Evolutionary conservation across 2,797 vertebrate species (phyloP).

Genomic region (Zenarchopterus dispar): DNA sequence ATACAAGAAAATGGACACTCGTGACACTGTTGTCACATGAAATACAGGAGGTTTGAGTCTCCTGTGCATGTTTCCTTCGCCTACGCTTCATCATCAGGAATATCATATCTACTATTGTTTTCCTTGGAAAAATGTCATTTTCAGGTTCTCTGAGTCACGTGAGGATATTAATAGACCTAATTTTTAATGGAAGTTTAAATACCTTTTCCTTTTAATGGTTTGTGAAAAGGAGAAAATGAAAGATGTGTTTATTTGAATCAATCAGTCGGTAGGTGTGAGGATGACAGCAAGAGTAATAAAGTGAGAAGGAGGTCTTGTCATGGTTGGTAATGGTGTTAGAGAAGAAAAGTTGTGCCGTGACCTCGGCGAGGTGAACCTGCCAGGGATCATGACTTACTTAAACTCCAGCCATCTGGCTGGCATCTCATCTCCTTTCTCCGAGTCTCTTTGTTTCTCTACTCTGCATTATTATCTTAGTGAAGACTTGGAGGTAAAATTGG

Average conservation of each 20-base stretch:
- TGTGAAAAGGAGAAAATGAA: too few relatives aligned
- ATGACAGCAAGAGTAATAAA: neutral
- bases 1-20: constrained; percentile 3
- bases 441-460: neutral
- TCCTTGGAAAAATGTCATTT: too few relatives aligned
- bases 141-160: too few relatives aligned
- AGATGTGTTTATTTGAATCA: too few relatives aligned
- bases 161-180: too few relatives aligned
- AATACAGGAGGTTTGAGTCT: neutral
- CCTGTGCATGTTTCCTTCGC: too few relatives aligned
- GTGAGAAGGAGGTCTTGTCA: neutral
- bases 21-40: neutral
- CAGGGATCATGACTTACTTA: constrained; percentile 65
- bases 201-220: too few relatives aligned
- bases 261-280: neutral
- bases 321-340: constrained; percentile 53
- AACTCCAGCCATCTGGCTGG: constrained; percentile 64
- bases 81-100: too few relatives aligned
- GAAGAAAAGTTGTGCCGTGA: constrained; percentile 38
- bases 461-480: neutral
- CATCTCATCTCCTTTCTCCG: neutral
- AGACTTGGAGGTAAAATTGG: neutral
- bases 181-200: too few relatives aligned
- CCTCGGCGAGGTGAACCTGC: constrained; percentile 42
- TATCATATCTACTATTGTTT: too few relatives aligned